Evolutionary conservation across 2,113 vertebrate genomes (phyloP), one percentile per base, ranked within the genome.

Genomic region (zebrafish (Danio rerio)): DNA sequence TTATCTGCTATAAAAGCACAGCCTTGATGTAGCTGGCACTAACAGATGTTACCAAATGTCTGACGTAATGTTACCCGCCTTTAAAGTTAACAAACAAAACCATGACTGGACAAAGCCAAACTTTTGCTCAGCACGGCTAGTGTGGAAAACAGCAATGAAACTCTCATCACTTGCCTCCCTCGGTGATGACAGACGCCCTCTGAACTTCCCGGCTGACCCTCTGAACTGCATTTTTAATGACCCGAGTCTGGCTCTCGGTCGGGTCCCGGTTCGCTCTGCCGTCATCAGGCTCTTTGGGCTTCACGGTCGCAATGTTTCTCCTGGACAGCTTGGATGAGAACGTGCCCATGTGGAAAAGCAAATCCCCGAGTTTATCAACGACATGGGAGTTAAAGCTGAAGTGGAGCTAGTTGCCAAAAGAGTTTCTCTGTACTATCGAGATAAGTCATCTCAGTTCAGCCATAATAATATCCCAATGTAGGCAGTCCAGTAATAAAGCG

Each of bases 321-420:
- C 86, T 79, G 49, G 86, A 53, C 69, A 89, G 80, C 58, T 76
- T 84, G 75, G 86, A 89, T 49, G 85, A 90, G 52, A 90, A 69
- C 62, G 89, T 82, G 82, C 89, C 89, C 89, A 90, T 90, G 78
- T 80, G 68, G 74, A 87, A 83, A 80, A 49, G 21, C n/a, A 68
- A 72, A 82, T 85, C 53, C 43, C 40, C 21, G 53, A 20, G 20
- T 82, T 79, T 61, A 42, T 59, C 59, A 82, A 75, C 55, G 52
- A 79, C 80, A 80, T 81, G 72, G 18, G 84, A 87, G 66, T 49
- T 21, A 9, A 47, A 58, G 74, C 43, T 77, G 6, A 65, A 49
- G 31, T 42, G 31, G 70, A 11, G 56, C 6, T 43, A 31, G 62
- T 5, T 47, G 74, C 18, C 7, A n/a, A 50, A 16, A 49, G 43